A percentile compares a stretch with the other conserved stretches of the same genome.
Evolutionary conservation across 2,888 invertebrate genomes (phyloP).

Genomic region (Syritta pipiens): DNA sequence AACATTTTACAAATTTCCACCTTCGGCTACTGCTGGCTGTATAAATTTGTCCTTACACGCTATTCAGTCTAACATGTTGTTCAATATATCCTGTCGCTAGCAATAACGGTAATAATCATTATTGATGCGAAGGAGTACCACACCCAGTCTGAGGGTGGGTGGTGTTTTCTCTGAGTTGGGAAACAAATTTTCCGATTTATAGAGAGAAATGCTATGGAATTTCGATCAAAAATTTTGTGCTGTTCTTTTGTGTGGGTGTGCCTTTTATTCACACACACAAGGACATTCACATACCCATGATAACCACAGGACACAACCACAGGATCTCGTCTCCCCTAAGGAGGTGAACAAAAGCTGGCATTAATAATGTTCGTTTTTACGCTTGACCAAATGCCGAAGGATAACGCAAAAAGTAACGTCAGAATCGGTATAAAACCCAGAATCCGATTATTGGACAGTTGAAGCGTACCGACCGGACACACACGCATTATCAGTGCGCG

Average conservation of each 20-base stretch:
- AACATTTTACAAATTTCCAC: conserved; percentile 60
- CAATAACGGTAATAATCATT: conserved; percentile 66
- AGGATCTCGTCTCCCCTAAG: conserved; percentile 1
- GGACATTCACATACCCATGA: neutral
- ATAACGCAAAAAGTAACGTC: conserved; percentile 59
- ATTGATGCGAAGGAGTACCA: conserved; percentile 43
- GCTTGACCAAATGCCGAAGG: conserved; percentile 38
- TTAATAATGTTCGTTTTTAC: conserved; percentile 58
- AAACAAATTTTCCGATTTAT: conserved; percentile 41
- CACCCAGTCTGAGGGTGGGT: no score
- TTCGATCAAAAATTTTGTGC: conserved; percentile 16
- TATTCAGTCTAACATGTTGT: conserved; percentile 46
- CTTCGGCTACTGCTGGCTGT: conserved; percentile 46
- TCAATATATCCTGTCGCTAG: conserved; percentile 58
- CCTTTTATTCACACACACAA: neutral
- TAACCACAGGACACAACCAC: neutral
- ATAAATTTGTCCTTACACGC: conserved; percentile 47
- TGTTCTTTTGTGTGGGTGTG: neutral
- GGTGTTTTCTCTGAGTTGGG: conserved; percentile 5
- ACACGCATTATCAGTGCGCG: conserved; percentile 66
- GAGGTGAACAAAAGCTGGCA: conserved; percentile 35
- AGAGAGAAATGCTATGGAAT: conserved; percentile 39
- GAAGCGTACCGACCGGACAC: conserved; percentile 52
- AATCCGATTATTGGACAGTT: conserved; percentile 65
- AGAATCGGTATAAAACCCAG: conserved; percentile 48